phyloP scores from a whole-genome alignment of 2,888 invertebrate species.

The Helicoverpa assulta region DNA sequence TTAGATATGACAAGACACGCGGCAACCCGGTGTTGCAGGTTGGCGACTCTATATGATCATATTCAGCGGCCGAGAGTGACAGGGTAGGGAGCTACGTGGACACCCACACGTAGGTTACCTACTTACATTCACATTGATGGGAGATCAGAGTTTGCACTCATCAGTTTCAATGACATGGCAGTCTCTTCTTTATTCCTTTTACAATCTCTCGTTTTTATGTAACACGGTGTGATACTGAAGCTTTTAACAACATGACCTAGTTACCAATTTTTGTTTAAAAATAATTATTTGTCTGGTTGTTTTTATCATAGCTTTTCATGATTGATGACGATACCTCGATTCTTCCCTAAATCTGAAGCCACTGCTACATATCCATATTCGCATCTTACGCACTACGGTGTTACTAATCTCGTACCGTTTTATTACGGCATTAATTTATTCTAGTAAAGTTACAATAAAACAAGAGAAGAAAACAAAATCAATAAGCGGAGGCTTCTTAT shows the following conservation, averaged over 20 bases:
- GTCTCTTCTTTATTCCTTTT: neutral
- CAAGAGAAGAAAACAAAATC: slow-evolving; percentile 1
- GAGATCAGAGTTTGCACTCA: slow-evolving; percentile 9
- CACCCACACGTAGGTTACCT: slow-evolving; percentile 59
- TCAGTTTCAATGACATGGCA: slow-evolving; percentile 7
- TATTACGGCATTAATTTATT: too few relatives aligned
- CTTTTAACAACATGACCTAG: too few relatives aligned
- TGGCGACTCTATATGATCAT: slow-evolving; percentile 8
- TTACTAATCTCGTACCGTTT: too few relatives aligned
- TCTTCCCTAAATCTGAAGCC: too few relatives aligned
- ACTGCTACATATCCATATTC: too few relatives aligned
- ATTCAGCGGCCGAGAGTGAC: slow-evolving; percentile 20
- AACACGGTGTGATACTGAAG: too few relatives aligned
- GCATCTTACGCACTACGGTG: too few relatives aligned
- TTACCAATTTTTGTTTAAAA: too few relatives aligned
- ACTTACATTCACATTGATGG: slow-evolving; percentile 25
- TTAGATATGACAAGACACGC: slow-evolving; percentile 21
- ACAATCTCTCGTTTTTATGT: neutral
- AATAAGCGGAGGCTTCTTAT: neutral
- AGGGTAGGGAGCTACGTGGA: slow-evolving; percentile 59
- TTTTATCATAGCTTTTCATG: too few relatives aligned
- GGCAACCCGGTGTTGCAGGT: neutral
- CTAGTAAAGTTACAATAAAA: neutral
- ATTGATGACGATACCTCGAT: too few relatives aligned
- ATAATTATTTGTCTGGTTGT: too few relatives aligned